These are phyloP conservation scores for Tokudaia tokunoshimensis DNA, from an alignment of 2,797 vertebrate genomes.

Conservation along the genomic window DNA sequence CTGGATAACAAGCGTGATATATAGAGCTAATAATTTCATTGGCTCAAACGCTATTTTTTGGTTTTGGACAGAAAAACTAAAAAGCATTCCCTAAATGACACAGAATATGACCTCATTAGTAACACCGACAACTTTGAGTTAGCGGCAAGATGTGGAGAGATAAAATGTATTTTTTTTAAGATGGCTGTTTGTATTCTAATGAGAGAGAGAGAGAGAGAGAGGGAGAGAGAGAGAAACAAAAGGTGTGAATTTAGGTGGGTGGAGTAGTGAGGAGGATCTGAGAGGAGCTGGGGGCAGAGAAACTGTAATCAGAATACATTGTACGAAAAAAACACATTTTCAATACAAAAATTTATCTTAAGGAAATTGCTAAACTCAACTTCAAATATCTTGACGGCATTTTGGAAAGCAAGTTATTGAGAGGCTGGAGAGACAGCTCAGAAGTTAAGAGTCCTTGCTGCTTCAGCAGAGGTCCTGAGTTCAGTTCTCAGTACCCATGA, in stretches of 20 bases:
- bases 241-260: background rate
- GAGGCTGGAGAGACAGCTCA: background rate
- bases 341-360: background rate
- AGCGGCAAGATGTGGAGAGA: slow-evolving; percentile 12
- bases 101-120: background rate
- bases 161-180: background rate
- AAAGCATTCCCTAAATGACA: background rate
- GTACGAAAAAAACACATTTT: background rate
- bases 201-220: background rate
- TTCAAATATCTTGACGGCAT: background rate
- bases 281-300: too few relatives aligned
- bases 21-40: slow-evolving; percentile 37
- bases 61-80: slow-evolving; percentile 13
- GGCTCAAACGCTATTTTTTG: background rate
- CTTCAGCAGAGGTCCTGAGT: background rate
- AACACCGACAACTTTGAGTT: slow-evolving; percentile 1
- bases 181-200: background rate
- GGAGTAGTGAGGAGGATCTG: background rate
- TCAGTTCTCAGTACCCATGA: background rate
- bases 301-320: background rate
- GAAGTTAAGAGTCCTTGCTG: too few relatives aligned
- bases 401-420: background rate
- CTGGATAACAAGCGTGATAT: background rate
- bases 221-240: background rate
- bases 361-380: slow-evolving; percentile 37